A percentile compares a stretch with the other conserved stretches of the same genome.
Conservation (phyloP, 2,888 invertebrate genomes). For the Venustoraphidia nigricollis region DNA sequence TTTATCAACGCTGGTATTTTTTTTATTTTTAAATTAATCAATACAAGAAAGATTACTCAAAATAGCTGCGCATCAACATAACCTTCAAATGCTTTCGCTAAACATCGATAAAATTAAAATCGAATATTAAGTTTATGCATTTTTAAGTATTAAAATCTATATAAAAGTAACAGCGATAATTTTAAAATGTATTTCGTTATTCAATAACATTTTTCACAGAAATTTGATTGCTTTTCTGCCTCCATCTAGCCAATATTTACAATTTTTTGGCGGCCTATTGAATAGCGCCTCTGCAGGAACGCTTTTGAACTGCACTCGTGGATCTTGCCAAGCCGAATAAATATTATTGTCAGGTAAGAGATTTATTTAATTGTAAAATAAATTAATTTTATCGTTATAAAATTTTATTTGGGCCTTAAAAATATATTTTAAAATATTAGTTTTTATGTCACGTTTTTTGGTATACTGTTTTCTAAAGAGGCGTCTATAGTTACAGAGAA, state of each 20-base stretch:
- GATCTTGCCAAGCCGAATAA: background rate
- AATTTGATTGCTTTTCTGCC: too few species aligned
- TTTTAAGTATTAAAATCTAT: too few species aligned
- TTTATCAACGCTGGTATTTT: too few species aligned
- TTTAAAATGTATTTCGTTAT: too few species aligned
- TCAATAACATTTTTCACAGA: too few species aligned
- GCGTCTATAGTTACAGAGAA: conserved; percentile 16
- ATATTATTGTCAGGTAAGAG: background rate
- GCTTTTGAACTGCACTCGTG: conserved; percentile 17
- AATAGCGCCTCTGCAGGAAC: conserved; percentile 23
- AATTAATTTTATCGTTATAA: conserved; percentile 24
- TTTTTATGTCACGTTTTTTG: conserved; percentile 25
- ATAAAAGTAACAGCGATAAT: too few species aligned
- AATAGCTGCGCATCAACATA: too few species aligned
- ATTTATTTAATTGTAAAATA: conserved; percentile 8
- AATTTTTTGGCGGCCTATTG: conserved; percentile 24
- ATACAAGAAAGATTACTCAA: too few species aligned
- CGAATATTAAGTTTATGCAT: too few species aligned
- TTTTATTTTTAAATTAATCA: too few species aligned
- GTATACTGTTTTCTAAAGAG: conserved; percentile 14
- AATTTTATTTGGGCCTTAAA: conserved; percentile 20
- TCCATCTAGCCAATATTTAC: background rate
- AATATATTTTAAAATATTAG: conserved; percentile 23
- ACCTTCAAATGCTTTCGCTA: too few species aligned
- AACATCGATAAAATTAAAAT: too few species aligned